Percentiles rank a stretch among this genome's conserved stretches.
Evolutionary conservation across 2,888 invertebrate species (phyloP).

Genomic region (Disparrhopalites patrizii): DNA sequence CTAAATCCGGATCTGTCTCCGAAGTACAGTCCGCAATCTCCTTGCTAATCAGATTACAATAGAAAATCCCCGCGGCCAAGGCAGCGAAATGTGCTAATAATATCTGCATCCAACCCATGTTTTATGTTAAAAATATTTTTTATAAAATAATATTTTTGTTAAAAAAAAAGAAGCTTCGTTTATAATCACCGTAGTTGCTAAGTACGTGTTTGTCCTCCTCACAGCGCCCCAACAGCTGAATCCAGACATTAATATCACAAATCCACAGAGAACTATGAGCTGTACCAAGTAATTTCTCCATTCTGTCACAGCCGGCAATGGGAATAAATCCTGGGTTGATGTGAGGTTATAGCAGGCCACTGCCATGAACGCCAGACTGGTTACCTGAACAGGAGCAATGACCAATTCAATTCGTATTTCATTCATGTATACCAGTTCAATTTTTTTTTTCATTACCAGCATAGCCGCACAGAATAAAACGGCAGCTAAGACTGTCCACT

Average conservation of each 20-base stretch:
- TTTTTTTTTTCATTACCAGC: not conserved
- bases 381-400: not conserved
- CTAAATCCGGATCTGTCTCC: not conserved
- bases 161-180: not conserved
- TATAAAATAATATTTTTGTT: not conserved
- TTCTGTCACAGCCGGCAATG: not conserved
- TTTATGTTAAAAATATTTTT: not conserved
- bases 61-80: not conserved
- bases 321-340: not conserved
- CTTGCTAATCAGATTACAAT: not conserved
- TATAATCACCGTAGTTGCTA: not conserved
- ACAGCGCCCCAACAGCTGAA: constrained; percentile 1
- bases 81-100: not conserved
- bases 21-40: not conserved
- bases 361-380: not conserved
- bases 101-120: too few relatives aligned
- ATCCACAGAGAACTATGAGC: not conserved
- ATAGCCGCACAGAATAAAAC: not conserved
- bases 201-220: not conserved
- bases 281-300: not conserved
- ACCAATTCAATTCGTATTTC: not conserved
- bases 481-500: not conserved
- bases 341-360: not conserved
- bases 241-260: not conserved
- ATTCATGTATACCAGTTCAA: not conserved